phyloP scores from a whole-genome alignment of 2,113 vertebrate species.

The Phoxinus phoxinus region DNA sequence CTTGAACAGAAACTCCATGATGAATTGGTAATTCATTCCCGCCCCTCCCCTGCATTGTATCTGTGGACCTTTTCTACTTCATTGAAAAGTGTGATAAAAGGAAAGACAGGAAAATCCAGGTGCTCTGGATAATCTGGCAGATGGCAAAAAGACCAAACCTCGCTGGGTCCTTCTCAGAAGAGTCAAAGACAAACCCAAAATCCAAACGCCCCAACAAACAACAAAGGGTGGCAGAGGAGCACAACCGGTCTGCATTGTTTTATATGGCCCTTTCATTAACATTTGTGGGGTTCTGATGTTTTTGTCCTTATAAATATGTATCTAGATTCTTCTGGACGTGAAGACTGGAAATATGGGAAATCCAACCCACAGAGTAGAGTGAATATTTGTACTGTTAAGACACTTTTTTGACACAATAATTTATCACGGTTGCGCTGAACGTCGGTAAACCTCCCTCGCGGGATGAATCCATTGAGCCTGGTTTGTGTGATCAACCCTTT shows the following conservation, averaged over 20 bases:
- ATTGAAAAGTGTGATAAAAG: conserved; percentile 40
- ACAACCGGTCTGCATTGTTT: conserved; percentile 47
- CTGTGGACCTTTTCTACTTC: conserved; percentile 54
- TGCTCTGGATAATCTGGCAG: conserved; percentile 19
- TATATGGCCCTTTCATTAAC: conserved; percentile 29
- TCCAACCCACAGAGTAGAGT: conserved; percentile 24
- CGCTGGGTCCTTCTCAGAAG: conserved; percentile 31
- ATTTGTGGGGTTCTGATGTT: conserved; percentile 35
- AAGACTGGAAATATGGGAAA: conserved; percentile 28
- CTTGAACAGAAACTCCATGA: conserved; percentile 99
- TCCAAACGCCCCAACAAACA: conserved; percentile 33
- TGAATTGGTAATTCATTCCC: conserved; percentile 93
- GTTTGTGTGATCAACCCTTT: conserved; percentile 27
- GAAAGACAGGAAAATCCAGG: conserved; percentile 23
- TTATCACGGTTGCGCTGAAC: conserved; percentile 49
- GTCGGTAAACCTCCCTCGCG: background rate
- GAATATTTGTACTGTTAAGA: conserved; percentile 53
- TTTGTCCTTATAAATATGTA: conserved; percentile 33
- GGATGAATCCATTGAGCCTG: conserved; percentile 21
- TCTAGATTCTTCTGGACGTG: conserved; percentile 29
- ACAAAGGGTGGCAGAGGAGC: conserved; percentile 43
- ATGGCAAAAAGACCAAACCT: conserved; percentile 30
- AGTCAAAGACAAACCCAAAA: conserved; percentile 41
- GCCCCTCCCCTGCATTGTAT: conserved; percentile 43
- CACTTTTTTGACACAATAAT: conserved; percentile 48